Evolutionary conservation across 2,797 vertebrate species (phyloP).

Genomic region (Xiphophorus birchmanni): DNA sequence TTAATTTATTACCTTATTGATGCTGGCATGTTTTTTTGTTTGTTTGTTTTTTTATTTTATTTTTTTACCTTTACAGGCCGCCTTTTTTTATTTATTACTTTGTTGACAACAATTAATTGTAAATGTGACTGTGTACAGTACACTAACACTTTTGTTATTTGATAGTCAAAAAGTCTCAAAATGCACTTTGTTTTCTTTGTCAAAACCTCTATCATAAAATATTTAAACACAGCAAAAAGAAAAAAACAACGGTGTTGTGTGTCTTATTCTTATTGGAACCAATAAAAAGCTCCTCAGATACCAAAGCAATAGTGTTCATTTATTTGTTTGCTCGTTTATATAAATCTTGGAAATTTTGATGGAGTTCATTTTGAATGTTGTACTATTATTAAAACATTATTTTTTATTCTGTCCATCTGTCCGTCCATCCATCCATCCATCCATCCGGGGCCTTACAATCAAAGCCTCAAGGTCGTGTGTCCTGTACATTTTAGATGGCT

Average conservation of each 20-base stretch:
- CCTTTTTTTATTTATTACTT: not conserved
- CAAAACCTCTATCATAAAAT: conserved; percentile 13
- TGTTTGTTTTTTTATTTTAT: not conserved
- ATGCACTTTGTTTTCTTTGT: conserved; percentile 29
- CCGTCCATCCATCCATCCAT: too few relatives aligned
- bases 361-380: conserved; percentile 49
- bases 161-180: conserved; percentile 21
- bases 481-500: too few relatives aligned
- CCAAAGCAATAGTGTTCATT: not conserved
- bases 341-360: not conserved
- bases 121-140: conserved; percentile 47
- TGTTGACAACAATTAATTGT: conserved; percentile 5
- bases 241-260: conserved; percentile 1
- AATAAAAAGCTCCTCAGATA: not conserved
- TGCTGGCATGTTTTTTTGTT: not conserved
- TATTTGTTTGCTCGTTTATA: not conserved
- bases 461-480: too few relatives aligned
- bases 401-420: too few relatives aligned
- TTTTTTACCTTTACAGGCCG: not conserved
- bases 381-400: not conserved
- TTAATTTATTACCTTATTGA: not conserved
- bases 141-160: conserved; percentile 8
- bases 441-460: too few relatives aligned
- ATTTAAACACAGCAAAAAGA: not conserved
- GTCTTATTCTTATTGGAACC: not conserved